Percentiles rank a stretch among this genome's conserved stretches.
Conservation (phyloP, 2,888 invertebrate genomes). For the Acleris emargana region DNA sequence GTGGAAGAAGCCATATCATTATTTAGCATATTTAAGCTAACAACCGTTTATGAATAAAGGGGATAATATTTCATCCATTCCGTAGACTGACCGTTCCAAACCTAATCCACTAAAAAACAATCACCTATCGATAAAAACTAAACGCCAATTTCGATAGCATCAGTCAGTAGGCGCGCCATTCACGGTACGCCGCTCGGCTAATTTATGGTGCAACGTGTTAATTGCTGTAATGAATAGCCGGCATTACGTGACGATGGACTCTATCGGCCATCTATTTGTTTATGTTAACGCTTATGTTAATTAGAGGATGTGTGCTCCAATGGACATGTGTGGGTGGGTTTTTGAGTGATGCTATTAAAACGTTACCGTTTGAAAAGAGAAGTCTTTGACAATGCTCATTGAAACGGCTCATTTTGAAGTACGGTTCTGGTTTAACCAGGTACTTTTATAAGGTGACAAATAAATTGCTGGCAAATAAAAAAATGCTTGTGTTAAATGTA, state of each 20-base stretch:
- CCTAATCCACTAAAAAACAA: conserved; percentile 36
- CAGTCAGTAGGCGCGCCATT: conserved; percentile 57
- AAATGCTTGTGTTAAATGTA: too few relatives aligned
- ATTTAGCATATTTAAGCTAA: too few relatives aligned
- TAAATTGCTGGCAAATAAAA: too few relatives aligned
- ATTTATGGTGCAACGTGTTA: conserved; percentile 75
- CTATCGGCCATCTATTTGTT: conserved; percentile 70
- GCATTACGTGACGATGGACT: conserved; percentile 58
- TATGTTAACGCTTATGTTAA: conserved; percentile 74
- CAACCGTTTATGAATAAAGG: too few relatives aligned
- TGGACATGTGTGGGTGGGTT: conserved; percentile 49
- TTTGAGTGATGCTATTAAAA: conserved; percentile 41
- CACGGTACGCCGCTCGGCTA: conserved; percentile 58
- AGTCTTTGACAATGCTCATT: too few relatives aligned
- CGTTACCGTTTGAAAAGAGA: not conserved
- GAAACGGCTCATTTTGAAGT: too few relatives aligned
- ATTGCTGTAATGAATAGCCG: conserved; percentile 74
- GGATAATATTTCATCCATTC: too few relatives aligned
- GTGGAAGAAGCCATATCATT: too few relatives aligned
- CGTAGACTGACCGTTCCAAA: not conserved
- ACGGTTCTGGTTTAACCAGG: too few relatives aligned
- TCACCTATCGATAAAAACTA: conserved; percentile 42
- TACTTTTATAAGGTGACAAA: too few relatives aligned
- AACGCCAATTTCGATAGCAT: conserved; percentile 43
- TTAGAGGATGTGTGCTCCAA: conserved; percentile 72